Base-by-base conservation (phyloP, 2,888 invertebrate species). In the Pecten maximus region DNA sequence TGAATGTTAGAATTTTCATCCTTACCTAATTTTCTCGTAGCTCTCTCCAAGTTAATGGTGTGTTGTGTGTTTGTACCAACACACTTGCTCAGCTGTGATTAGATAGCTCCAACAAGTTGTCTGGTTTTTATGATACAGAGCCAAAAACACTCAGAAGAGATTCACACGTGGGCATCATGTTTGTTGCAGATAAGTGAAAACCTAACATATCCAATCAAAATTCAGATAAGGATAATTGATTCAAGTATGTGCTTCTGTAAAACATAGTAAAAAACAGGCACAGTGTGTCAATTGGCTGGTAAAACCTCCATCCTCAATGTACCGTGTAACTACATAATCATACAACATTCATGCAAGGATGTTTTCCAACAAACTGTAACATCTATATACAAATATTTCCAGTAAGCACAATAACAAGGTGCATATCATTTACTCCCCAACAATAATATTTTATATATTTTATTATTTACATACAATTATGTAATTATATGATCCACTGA, bases 181-280 rank as follows among this genome's bases (percentile, higher is more conserved):
- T 60, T 60, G 23, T 23, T 35, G 23, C 35, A 74, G 74, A 74
- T 74, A 74, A 74, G 74, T 74, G 74, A 74, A 74, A 74, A 74
- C 35, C 74, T 74, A 74, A 74, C 10, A 23, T 8, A 10, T 35
- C 74, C 74, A 74, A 74, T 74, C 74, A 74, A 74, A 74, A 74
- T 74, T 74, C 74, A 35, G 74, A 74, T 74, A 74, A 74, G 35
- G 74, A 74, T 74, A 74, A 74, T 74, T 74, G 35, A 10, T 15
- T 74, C 10, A 35, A 74, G 74, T 74, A 74, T 74, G 74, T 74
- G 74, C 74, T 35, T 74, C 35, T 74, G 74, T 10, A 2, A 12
- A 23, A 35, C 35, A 23, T 74, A 4, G 10, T 35, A 74, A 74
- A 28, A 74, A 35, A 35, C n/a, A 74, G 35, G 12, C 74, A 35